Evolutionary conservation across 1,140 invertebrate genomes (phyloP), one percentile per base, ranked within the genome.

Genomic region (Melanaphis sacchari): DNA sequence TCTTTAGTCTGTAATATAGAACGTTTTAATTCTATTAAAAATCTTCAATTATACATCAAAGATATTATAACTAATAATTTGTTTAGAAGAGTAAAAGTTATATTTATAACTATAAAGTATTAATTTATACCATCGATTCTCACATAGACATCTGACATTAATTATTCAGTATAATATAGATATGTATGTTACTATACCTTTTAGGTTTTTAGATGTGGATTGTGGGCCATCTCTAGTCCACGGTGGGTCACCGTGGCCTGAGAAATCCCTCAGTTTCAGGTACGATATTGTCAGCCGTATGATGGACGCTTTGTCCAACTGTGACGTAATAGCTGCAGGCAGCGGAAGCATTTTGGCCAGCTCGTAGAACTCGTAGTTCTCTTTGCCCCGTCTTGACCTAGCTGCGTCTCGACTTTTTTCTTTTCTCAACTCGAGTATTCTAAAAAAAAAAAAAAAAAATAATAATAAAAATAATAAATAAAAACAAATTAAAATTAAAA

Each of bases 301-400:
- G 95, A 99, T 99, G 94, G 99, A 99, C 41, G 99, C 99, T 96
- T 99, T 99, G 96, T 99, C 99, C 96, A 99, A 96, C 95, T 99
- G 99, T 94, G 98, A 98, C 94, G 99, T 99, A 95, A 99, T 99
- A 94, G 99, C 99, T 7, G 98, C 97, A 1, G 99, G 99, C 66
- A 99, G 96, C 1, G 99, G 99, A 94, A 99, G 96, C 97, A 99
- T 98, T 96, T 99, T 99, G 94, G 99, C 99, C 95, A 99, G 96
- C 96, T 99, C 99, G 96, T 99, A 99, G 96, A 99, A 99, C 96
- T 99, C 99, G 95, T 98, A 99, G 96, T 99, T 99, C 96, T 99
- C 99, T 95, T 99, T 99, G 43, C 99, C 99, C 66, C 99, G 96
- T 59, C 99, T 96, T 18, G 98, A 99, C 89, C 99, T 96, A 3